phyloP scores from a whole-genome alignment of 2,888 invertebrate genomes.

The Leucozona laternaria region DNA sequence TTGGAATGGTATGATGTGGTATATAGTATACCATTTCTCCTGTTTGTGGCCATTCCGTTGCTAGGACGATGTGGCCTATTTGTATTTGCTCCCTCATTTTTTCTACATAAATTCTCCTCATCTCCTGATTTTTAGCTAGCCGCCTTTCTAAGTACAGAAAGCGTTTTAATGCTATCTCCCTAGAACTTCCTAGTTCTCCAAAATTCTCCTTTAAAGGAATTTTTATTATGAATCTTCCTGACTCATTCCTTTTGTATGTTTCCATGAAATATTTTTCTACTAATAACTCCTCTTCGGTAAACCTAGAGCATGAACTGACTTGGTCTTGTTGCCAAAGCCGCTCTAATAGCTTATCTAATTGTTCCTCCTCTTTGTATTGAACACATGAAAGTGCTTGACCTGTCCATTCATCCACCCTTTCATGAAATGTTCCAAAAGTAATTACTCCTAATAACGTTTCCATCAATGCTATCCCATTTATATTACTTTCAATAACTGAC shows the following conservation, averaged over 20 bases:
- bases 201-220: background rate
- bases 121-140: too few species aligned
- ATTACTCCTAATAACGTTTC: background rate
- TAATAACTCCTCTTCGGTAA: background rate
- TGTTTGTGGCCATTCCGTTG: background rate
- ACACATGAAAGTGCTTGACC: background rate
- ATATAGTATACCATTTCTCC: background rate
- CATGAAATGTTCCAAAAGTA: background rate
- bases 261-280: background rate
- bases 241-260: background rate
- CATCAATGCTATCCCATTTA: background rate
- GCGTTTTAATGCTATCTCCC: too few species aligned
- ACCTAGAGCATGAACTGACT: background rate
- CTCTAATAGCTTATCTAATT: slow-evolving; percentile 7
- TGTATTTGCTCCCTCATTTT: too few species aligned
- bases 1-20: background rate
- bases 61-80: background rate
- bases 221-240: background rate
- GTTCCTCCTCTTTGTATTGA: slow-evolving; percentile 15
- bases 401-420: too few species aligned
- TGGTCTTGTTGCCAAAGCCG: slow-evolving; percentile 11
- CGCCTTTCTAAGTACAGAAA: too few species aligned
- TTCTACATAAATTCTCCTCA: too few species aligned
- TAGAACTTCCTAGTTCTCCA: background rate
- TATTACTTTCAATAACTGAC: too few species aligned